These are phyloP conservation scores for Cephus pulcher DNA, from an alignment of 2,888 invertebrate genomes.

Conservation along the genomic window DNA sequence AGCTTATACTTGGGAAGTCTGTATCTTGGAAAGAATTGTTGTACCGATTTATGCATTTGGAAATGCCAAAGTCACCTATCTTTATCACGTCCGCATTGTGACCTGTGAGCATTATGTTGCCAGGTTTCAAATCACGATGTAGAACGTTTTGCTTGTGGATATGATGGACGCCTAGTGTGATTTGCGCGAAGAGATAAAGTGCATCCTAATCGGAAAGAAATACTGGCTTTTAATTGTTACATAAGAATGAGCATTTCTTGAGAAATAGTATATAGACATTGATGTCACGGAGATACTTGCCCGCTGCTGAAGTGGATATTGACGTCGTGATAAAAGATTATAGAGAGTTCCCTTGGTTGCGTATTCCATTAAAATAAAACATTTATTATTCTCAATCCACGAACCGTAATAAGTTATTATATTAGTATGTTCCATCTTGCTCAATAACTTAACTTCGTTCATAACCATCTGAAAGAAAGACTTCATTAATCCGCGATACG, in stretches of 20 bases:
- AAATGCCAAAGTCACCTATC: conserved; percentile 85
- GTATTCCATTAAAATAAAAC: conserved; percentile 82
- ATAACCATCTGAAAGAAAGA: conserved; percentile 16
- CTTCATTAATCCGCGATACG: neutral
- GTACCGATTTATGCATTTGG: conserved; percentile 69
- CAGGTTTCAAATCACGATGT: conserved; percentile 84
- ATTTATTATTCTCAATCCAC: conserved; percentile 12
- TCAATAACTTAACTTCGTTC: conserved; percentile 18
- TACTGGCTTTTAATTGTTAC: neutral
- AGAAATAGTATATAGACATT: conserved; percentile 47
- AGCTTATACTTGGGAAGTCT: neutral
- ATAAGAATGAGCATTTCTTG: neutral
- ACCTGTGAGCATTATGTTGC: conserved; percentile 81
- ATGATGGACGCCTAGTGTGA: conserved; percentile 79
- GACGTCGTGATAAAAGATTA: conserved; percentile 71
- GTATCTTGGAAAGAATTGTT: neutral
- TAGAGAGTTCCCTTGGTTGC: conserved; percentile 80
- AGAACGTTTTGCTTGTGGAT: conserved; percentile 80
- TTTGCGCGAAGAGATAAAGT: conserved; percentile 76
- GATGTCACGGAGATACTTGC: conserved; percentile 14
- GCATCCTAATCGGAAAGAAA: conserved; percentile 70
- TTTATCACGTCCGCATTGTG: conserved; percentile 75
- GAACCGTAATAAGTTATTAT: conserved; percentile 17
- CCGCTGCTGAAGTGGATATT: conserved; percentile 11
- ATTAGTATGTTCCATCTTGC: conserved; percentile 19